Evolutionary conservation across 2,113 vertebrate genomes (phyloP).

Genomic region (Accipiter cooperii): DNA sequence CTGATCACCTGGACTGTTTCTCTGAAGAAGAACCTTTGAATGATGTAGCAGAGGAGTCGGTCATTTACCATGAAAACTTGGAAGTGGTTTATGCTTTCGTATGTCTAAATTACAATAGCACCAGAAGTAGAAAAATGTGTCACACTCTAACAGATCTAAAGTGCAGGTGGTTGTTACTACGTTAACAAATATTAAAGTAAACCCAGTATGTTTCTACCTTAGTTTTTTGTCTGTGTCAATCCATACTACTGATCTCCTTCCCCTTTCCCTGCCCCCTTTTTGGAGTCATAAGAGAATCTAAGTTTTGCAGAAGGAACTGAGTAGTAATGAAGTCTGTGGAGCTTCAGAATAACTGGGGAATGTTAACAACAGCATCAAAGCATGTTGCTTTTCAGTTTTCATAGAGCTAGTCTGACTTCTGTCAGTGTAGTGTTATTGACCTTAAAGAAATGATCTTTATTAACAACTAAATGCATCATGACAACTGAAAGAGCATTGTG

Average conservation of each 20-base stretch:
- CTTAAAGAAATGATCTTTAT: background rate
- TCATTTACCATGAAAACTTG: background rate
- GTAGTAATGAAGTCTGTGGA: background rate
- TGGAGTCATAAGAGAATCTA: background rate
- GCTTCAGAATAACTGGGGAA: background rate
- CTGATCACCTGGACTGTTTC: background rate
- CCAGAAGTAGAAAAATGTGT: background rate
- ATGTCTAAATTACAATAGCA: background rate
- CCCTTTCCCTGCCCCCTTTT: background rate
- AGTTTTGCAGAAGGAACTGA: background rate
- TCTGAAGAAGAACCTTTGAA: background rate
- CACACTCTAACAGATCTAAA: background rate
- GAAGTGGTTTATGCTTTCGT: background rate
- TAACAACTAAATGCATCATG: background rate
- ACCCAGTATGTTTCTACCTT: background rate
- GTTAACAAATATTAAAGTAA: background rate
- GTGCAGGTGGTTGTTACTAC: background rate
- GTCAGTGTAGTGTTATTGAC: background rate
- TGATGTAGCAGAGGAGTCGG: background rate
- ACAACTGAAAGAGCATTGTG: background rate
- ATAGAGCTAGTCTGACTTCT: background rate
- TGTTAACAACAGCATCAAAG: background rate
- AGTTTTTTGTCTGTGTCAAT: background rate
- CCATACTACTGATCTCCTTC: background rate
- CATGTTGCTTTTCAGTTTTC: background rate